A percentile compares a stretch with the other conserved stretches of the same genome.
Conservation (phyloP, 2,888 invertebrate genomes). For the Dicycla oo region DNA sequence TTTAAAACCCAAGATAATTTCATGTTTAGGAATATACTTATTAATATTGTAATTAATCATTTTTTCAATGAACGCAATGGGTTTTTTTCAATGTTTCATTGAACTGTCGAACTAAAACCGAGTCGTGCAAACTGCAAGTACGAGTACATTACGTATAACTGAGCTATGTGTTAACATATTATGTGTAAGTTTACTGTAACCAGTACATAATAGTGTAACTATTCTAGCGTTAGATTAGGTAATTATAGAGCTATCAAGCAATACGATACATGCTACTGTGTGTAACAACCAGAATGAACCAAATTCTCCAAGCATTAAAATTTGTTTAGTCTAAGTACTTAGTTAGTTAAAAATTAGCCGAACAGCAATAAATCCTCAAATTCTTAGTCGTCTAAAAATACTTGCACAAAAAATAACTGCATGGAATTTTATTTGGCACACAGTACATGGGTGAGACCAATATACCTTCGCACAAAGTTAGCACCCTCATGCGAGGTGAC, state of each 20-base stretch:
- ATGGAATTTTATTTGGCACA: background rate
- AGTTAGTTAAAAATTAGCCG: background rate
- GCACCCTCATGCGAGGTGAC: conserved; percentile 8
- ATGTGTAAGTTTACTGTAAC: conserved; percentile 18
- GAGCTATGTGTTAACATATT: conserved; percentile 37
- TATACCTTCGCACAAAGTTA: conserved; percentile 3
- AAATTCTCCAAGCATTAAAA: conserved; percentile 3
- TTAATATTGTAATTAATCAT: background rate
- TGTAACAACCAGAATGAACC: conserved; percentile 14
- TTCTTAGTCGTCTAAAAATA: background rate
- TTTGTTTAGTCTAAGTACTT: background rate
- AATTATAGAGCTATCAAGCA: conserved; percentile 2
- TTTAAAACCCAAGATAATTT: background rate
- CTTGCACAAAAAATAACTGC: background rate
- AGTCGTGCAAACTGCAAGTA: conserved; percentile 6
- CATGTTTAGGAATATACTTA: background rate
- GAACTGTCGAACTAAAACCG: conserved; percentile 19
- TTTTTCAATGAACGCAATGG: conserved; percentile 6
- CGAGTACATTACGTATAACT: conserved; percentile 14
- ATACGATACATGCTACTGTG: conserved; percentile 19
- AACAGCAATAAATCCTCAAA: background rate
- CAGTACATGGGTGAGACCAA: conserved; percentile 3
- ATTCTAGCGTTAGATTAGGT: conserved; percentile 29
- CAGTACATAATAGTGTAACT: conserved; percentile 9
- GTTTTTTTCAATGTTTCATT: conserved; percentile 5